Evolutionary conservation across 2,888 invertebrate species (phyloP).

Genomic region (Aporophyla nigra): DNA sequence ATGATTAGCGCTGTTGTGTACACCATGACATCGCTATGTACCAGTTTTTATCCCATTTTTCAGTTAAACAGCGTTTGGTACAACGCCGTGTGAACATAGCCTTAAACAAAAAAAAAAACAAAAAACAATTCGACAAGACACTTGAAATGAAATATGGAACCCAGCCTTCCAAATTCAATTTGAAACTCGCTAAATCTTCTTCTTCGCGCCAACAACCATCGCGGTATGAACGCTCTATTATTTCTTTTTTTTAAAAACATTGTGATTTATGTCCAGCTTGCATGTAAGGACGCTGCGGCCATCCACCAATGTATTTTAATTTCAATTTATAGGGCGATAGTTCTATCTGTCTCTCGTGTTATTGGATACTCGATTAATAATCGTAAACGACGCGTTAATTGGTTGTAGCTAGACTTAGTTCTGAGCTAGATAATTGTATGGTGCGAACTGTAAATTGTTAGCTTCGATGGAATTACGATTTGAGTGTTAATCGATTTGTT

Average conservation of each 20-base stretch:
- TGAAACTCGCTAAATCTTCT: slow-evolving; percentile 50
- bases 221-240: slow-evolving; percentile 81
- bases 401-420: slow-evolving; percentile 54
- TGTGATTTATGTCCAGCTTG: slow-evolving; percentile 85
- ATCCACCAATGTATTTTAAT: slow-evolving; percentile 86
- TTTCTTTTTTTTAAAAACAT: slow-evolving; percentile 81
- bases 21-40: neutral
- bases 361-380: slow-evolving; percentile 82
- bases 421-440: slow-evolving; percentile 42
- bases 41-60: neutral
- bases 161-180: slow-evolving; percentile 30
- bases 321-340: slow-evolving; percentile 88
- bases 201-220: slow-evolving; percentile 73
- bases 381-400: slow-evolving; percentile 77
- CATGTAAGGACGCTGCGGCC: slow-evolving; percentile 82
- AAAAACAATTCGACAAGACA: neutral
- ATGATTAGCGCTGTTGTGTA: too few relatives aligned
- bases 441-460: slow-evolving; percentile 25
- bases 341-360: slow-evolving; percentile 77
- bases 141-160: slow-evolving; percentile 16
- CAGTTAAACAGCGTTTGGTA: too few relatives aligned
- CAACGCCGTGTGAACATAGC: neutral
- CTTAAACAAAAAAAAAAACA: neutral
- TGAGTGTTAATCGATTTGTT: slow-evolving; percentile 43
- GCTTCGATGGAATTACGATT: slow-evolving; percentile 38